Conservation (phyloP, 2,113 vertebrate genomes). For the Chaetura pelagica region DNA sequence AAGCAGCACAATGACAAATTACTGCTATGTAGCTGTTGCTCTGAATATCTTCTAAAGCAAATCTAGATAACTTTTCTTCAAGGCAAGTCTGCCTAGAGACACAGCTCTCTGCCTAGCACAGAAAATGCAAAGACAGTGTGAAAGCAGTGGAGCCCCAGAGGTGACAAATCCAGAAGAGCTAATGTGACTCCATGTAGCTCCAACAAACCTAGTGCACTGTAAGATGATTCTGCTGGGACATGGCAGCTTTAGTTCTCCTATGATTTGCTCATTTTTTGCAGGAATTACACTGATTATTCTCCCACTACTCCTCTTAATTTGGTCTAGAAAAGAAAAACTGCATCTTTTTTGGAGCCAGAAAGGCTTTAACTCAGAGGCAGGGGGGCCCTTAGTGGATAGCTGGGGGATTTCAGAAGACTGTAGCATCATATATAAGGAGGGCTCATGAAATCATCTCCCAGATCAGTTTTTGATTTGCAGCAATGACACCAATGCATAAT, state of each 20-base stretch:
- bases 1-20: background rate
- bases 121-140: background rate
- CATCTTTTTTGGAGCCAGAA: background rate
- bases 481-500: background rate
- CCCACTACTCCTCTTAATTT: background rate
- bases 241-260: background rate
- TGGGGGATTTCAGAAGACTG: background rate
- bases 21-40: background rate
- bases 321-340: background rate
- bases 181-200: background rate
- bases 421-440: rapidly evolving
- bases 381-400: background rate
- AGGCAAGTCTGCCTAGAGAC: background rate
- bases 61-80: background rate
- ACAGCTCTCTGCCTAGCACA: background rate
- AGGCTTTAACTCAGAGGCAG: background rate
- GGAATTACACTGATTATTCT: background rate
- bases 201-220: rapidly evolving
- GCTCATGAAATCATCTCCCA: background rate
- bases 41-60: background rate
- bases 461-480: background rate
- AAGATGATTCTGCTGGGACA: background rate
- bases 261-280: constrained; percentile 19
- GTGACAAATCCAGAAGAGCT: background rate
- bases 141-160: background rate